A percentile compares a stretch with the other conserved stretches of the same genome.
Conservation (phyloP, 1,140 invertebrate genomes). For the Pararge aegeria region DNA sequence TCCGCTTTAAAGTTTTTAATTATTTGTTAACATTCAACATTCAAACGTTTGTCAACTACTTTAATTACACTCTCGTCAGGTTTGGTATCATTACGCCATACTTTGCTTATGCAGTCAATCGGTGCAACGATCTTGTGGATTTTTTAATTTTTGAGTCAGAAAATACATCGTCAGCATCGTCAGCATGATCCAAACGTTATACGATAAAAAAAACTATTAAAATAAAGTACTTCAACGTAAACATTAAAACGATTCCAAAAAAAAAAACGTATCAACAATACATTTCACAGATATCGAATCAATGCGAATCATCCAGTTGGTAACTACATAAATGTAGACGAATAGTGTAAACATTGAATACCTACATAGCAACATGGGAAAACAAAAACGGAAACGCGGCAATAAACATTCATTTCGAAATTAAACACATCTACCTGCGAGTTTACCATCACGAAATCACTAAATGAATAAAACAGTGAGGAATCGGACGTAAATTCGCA, state of each 20-base stretch:
- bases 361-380: slow-evolving; percentile 42
- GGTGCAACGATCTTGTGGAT: too few species aligned
- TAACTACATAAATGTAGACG: neutral
- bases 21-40: too few species aligned
- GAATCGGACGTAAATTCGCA: slow-evolving; percentile 73
- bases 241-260: neutral
- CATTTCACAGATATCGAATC: slow-evolving; percentile 5
- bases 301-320: slow-evolving; percentile 15
- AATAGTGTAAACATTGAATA: slow-evolving; percentile 21
- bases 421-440: slow-evolving; percentile 76
- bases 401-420: slow-evolving; percentile 78
- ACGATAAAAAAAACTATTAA: neutral
- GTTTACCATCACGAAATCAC: slow-evolving; percentile 73
- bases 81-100: too few species aligned
- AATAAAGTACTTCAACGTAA: neutral
- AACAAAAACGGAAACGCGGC: slow-evolving; percentile 69
- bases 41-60: too few species aligned
- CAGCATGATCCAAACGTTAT: too few species aligned
- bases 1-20: too few species aligned
- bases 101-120: too few species aligned
- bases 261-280: slow-evolving; percentile 2
- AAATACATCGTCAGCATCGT: too few species aligned
- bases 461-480: slow-evolving; percentile 78
- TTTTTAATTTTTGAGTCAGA: too few species aligned
- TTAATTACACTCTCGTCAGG: too few species aligned